Base-by-base conservation (phyloP, 1,140 invertebrate species). In the Chlorops oryzae region DNA sequence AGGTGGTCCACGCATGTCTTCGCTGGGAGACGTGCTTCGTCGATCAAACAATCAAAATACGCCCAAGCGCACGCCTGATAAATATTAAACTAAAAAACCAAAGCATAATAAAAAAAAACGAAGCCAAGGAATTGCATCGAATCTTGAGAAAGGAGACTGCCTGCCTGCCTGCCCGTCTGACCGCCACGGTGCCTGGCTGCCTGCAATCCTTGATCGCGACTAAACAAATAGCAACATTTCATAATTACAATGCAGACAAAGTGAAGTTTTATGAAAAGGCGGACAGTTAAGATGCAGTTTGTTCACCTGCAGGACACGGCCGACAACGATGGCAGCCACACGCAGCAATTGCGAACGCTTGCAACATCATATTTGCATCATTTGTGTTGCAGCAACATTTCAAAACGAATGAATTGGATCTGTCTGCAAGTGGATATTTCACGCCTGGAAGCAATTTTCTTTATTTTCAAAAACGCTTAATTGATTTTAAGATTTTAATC, bases 401-500 rank as follows among this genome's bases (percentile, higher is more conserved):
- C n/a, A n/a, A n/a, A n/a, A 4, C 22, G 24, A 27, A 24, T 18
- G 25, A n/a, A n/a, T n/a, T n/a, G n/a, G n/a, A n/a, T n/a, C n/a
- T n/a, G n/a, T n/a, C n/a, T n/a, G n/a, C n/a, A n/a, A 32, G 39
- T 43, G 18, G 13, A 48, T 50, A 54, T 54, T 54, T 50, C 34
- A 46, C 47, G 52, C 47, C 52, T 54, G 41, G 23, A 18, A 50
- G 52, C 52, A 45, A 46, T 40, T 54, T 45, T 21, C 47, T 7
- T 21, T 50, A 46, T 40, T 54, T 45, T 21, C 47, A 12, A 32
- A 39, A 52, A 54, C 50, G 52, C 41, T 54, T 46, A 54, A 54
- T 53, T 48, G 51, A 49, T 53, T 53, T 53, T 38, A 43, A 48
- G 51, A 53, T 53, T 53, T 53, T 49, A 53, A 53, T 53, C 46